Percentiles rank a stretch among this genome's conserved stretches.
Evolutionary conservation across 2,113 vertebrate species (phyloP).

Genomic region (Prochilodus magdalenae): DNA sequence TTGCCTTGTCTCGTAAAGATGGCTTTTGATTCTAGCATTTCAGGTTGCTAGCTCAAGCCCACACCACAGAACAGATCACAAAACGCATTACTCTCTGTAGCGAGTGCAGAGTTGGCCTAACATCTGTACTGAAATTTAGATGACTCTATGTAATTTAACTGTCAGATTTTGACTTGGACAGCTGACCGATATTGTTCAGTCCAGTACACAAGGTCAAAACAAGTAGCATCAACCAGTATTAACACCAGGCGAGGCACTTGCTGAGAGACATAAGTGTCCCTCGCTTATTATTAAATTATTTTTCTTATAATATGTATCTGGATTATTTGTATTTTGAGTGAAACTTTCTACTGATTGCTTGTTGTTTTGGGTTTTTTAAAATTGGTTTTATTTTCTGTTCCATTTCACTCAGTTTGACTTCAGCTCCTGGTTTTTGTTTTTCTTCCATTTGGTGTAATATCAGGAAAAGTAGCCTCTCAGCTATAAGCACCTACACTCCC

Average conservation of each 20-base stretch:
- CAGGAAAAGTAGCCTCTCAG: constrained; percentile 11
- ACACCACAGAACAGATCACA: background rate
- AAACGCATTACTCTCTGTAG: background rate
- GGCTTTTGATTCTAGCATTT: background rate
- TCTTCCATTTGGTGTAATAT: constrained; percentile 1
- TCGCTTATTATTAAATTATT: constrained; percentile 47
- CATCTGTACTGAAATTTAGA: constrained; percentile 8
- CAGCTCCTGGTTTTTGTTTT: constrained; percentile 21
- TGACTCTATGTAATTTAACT: constrained; percentile 24
- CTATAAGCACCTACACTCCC: constrained; percentile 47
- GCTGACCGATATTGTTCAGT: constrained; percentile 37
- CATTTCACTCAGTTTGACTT: constrained; percentile 37
- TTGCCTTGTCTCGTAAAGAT: background rate
- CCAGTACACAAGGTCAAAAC: constrained; percentile 71
- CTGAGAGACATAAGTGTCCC: constrained; percentile 39
- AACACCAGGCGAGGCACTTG: constrained; percentile 58
- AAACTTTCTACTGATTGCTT: constrained; percentile 46
- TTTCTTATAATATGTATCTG: constrained; percentile 47
- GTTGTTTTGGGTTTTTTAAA: background rate
- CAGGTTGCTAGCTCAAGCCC: background rate
- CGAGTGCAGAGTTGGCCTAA: background rate
- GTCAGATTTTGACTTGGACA: constrained; percentile 24
- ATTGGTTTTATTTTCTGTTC: constrained; percentile 2
- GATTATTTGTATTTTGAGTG: constrained; percentile 44
- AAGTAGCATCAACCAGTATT: constrained; percentile 69